Evolutionary conservation across 2,113 vertebrate genomes (phyloP).

Genomic region (Bostrychus sinensis): DNA sequence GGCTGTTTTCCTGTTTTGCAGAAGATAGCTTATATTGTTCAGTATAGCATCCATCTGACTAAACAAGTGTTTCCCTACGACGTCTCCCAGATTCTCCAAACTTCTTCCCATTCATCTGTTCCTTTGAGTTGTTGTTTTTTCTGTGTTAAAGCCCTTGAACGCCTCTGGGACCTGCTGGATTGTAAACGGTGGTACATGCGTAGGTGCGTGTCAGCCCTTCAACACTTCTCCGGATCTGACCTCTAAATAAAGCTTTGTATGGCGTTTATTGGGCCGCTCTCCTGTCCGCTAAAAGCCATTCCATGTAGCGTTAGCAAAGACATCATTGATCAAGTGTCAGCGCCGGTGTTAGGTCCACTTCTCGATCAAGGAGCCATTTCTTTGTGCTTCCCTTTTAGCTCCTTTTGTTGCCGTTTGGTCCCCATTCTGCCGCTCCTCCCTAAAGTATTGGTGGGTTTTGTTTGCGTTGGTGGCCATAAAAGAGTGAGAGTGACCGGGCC

Average conservation of each 20-base stretch:
- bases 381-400: conserved; percentile 38
- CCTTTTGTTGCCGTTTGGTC: conserved; percentile 47
- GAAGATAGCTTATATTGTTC: no score
- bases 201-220: neutral
- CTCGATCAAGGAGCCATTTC: conserved; percentile 45
- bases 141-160: no score
- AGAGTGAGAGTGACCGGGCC: conserved; percentile 52
- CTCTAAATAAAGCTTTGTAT: neutral
- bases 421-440: conserved; percentile 31
- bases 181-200: neutral
- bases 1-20: neutral
- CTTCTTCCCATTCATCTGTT: no score
- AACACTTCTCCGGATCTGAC: neutral
- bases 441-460: conserved; percentile 45
- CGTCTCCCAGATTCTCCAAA: no score
- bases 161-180: no score
- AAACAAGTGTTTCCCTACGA: no score
- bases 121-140: no score
- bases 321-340: conserved; percentile 12
- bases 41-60: no score
- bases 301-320: conserved; percentile 22
- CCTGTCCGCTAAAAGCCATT: conserved; percentile 12
- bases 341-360: conserved; percentile 26
- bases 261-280: neutral
- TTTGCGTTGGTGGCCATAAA: conserved; percentile 53